Conservation (phyloP, 2,888 invertebrate species). For the Sarcophaga rosellei region DNA sequence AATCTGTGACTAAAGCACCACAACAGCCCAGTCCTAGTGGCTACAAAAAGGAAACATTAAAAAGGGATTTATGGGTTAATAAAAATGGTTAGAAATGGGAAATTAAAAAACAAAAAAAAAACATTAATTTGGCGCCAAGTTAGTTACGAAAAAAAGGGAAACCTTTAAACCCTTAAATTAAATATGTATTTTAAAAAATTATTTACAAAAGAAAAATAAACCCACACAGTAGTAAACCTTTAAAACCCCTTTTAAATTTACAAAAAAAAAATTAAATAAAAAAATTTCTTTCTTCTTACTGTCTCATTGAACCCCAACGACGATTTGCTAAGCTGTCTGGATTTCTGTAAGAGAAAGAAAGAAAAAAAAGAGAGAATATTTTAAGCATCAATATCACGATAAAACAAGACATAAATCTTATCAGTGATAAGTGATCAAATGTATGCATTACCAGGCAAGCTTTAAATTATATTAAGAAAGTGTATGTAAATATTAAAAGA, state of each 20-base stretch:
- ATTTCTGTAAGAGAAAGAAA: slow-evolving; percentile 81
- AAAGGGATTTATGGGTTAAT: neutral
- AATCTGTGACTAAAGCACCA: slow-evolving; percentile 70
- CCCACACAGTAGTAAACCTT: too few relatives aligned
- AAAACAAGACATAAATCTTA: neutral
- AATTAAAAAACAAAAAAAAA: neutral
- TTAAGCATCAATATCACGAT: slow-evolving; percentile 15
- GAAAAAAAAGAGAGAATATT: slow-evolving; percentile 21
- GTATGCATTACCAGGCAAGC: too few relatives aligned
- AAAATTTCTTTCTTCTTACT: slow-evolving; percentile 81
- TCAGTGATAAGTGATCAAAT: too few relatives aligned
- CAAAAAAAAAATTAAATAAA: slow-evolving; percentile 35
- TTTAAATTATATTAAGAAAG: neutral
- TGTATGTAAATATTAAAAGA: neutral
- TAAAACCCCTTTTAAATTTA: slow-evolving; percentile 35
- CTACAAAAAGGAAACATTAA: neutral
- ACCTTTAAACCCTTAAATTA: neutral
- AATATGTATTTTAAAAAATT: slow-evolving; percentile 8
- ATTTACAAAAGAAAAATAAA: slow-evolving; percentile 43
- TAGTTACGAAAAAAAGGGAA: slow-evolving; percentile 6
- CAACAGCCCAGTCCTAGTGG: neutral
- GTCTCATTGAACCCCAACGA: slow-evolving; percentile 86
- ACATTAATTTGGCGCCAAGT: slow-evolving; percentile 6
- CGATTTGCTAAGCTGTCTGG: slow-evolving; percentile 84
- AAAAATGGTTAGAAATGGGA: neutral